phyloP scores from a whole-genome alignment of 2,113 vertebrate species.

The Ameiurus melas region DNA sequence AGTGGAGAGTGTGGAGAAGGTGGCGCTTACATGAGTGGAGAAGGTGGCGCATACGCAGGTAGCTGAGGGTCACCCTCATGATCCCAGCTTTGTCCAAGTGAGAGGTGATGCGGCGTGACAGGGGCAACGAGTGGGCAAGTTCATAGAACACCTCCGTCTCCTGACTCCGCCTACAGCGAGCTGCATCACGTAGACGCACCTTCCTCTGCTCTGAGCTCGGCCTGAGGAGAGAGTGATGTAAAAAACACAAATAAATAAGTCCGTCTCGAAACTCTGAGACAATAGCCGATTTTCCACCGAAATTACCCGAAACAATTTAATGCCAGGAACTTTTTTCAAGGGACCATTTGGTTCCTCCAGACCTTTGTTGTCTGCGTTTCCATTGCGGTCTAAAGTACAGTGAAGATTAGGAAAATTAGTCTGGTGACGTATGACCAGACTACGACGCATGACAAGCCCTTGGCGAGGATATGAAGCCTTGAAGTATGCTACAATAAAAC shows the following conservation, averaged over 20 bases:
- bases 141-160: slow-evolving; percentile 89
- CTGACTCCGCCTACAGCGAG: slow-evolving; percentile 81
- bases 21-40: slow-evolving; percentile 73
- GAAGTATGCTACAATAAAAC: too few species aligned
- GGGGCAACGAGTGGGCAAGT: slow-evolving; percentile 82
- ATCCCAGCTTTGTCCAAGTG: slow-evolving; percentile 90
- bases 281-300: too few species aligned
- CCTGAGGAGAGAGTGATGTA: slow-evolving; percentile 61
- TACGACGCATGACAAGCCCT: too few species aligned
- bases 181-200: slow-evolving; percentile 86
- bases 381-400: too few species aligned
- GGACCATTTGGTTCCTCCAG: too few species aligned
- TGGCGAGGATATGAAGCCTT: too few species aligned
- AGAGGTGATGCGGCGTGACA: slow-evolving; percentile 79
- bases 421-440: too few species aligned
- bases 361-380: too few species aligned
- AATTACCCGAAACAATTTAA: too few species aligned
- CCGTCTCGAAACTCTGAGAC: not conserved
- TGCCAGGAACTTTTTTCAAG: too few species aligned
- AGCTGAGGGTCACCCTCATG: slow-evolving; percentile 87
- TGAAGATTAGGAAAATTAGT: too few species aligned
- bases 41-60: slow-evolving; percentile 79
- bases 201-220: slow-evolving; percentile 82
- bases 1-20: slow-evolving; percentile 63
- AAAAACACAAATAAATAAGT: not conserved